These are phyloP conservation scores for Melanostoma mellinum DNA, from an alignment of 2,888 invertebrate genomes.

Conservation along the genomic window DNA sequence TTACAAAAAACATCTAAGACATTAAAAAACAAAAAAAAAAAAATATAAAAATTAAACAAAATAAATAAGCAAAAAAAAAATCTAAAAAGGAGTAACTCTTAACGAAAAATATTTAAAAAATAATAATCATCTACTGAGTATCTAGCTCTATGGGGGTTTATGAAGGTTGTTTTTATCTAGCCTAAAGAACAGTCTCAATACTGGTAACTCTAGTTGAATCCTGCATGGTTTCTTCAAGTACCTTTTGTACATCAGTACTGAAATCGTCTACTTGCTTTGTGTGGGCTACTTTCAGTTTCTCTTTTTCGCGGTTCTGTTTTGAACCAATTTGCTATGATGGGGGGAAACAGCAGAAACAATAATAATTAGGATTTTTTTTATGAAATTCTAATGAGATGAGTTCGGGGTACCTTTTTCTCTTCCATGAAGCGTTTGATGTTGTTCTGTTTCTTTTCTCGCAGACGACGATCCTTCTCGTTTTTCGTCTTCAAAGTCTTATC, in stretches of 20 bases:
- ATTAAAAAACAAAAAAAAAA: conserved; percentile 4
- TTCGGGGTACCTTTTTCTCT: conserved; percentile 88
- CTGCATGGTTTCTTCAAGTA: conserved; percentile 81
- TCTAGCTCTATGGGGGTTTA: conserved; percentile 44
- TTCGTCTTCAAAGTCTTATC: conserved; percentile 98
- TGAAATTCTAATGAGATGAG: background rate
- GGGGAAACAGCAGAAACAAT: conserved; percentile 73
- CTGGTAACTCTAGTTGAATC: conserved; percentile 77
- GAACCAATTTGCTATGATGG: conserved; percentile 87
- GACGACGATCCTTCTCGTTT: conserved; percentile 96
- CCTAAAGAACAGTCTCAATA: conserved; percentile 81
- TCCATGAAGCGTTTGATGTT: conserved; percentile 99
- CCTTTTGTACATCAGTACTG: conserved; percentile 93
- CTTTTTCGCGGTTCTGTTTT: conserved; percentile 95
- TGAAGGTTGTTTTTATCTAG: conserved; percentile 40
- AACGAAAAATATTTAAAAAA: conserved; percentile 6
- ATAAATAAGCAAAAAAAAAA: conserved; percentile 21
- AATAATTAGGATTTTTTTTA: conserved; percentile 32
- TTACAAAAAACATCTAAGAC: background rate
- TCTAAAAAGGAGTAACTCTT: conserved; percentile 3
- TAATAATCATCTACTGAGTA: conserved; percentile 60
- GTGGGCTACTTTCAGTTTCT: conserved; percentile 95
- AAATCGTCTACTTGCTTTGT: conserved; percentile 96
- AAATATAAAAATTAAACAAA: conserved; percentile 11
- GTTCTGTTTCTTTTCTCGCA: conserved; percentile 97